Conservation (phyloP, 2,888 invertebrate genomes). For the Odiellus spinosus region DNA sequence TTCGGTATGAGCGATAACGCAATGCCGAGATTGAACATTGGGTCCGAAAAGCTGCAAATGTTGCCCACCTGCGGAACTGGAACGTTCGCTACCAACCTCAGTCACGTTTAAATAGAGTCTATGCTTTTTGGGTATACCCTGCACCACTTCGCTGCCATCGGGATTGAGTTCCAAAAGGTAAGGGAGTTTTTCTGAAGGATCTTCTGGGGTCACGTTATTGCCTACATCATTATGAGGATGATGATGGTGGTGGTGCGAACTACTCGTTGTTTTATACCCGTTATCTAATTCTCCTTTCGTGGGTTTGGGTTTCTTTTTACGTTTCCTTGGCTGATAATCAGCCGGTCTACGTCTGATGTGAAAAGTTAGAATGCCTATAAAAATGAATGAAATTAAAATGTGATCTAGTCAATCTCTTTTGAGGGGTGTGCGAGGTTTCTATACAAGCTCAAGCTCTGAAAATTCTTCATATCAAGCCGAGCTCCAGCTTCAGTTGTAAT, state of each 20-base stretch:
- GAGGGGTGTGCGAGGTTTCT: background rate
- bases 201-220: constrained; percentile 30
- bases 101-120: constrained; percentile 46
- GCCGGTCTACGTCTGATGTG: constrained; percentile 84
- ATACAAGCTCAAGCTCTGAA: too few relatives aligned
- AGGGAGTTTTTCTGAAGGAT: constrained; percentile 34
- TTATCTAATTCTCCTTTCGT: constrained; percentile 14
- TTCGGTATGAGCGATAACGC: constrained; percentile 76
- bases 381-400: constrained; percentile 15
- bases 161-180: constrained; percentile 67
- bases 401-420: background rate
- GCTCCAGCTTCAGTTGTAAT: too few relatives aligned
- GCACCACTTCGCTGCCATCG: constrained; percentile 37
- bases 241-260: constrained; percentile 43
- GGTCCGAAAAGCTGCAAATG: constrained; percentile 50
- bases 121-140: constrained; percentile 36
- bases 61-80: constrained; percentile 35
- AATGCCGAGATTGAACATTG: constrained; percentile 83
- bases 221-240: constrained; percentile 62
- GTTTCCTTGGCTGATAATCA: constrained; percentile 71
- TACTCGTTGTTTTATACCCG: constrained; percentile 11
- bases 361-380: constrained; percentile 85
- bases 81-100: constrained; percentile 54
- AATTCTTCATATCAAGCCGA: too few relatives aligned
- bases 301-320: constrained; percentile 54